Conservation (phyloP, 1,140 invertebrate species). For the Pseudomyrmex sp. region DNA sequence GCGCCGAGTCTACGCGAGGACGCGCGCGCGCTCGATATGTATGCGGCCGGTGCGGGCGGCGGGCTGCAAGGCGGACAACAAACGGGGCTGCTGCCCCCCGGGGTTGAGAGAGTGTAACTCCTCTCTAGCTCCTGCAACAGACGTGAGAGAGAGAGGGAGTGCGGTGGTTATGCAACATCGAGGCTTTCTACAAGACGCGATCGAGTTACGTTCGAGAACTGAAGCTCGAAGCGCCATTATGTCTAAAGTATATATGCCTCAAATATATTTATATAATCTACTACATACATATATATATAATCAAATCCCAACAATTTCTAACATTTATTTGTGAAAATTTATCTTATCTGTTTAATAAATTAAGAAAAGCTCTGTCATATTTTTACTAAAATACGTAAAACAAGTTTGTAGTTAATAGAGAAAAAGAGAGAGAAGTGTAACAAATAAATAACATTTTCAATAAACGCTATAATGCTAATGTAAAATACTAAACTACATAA, state of each 20-base stretch:
- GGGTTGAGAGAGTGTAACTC: conserved; percentile 79
- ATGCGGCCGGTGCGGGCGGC: conserved; percentile 79
- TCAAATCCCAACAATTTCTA: not conserved
- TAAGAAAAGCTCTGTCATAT: not conserved
- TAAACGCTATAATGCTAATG: no score
- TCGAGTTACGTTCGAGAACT: not conserved
- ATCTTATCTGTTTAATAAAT: no score
- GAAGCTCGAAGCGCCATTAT: not conserved
- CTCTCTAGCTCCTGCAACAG: conserved; percentile 79
- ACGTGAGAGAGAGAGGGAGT: not conserved
- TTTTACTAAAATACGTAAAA: not conserved
- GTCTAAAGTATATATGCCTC: not conserved
- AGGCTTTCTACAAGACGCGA: conserved; percentile 7
- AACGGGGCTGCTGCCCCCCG: conserved; percentile 77
- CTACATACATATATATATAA: not conserved
- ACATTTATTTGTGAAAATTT: no score
- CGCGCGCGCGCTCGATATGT: conserved; percentile 81
- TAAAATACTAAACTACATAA: no score
- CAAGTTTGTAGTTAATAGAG: no score
- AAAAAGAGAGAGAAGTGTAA: no score
- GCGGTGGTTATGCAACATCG: conserved; percentile 38
- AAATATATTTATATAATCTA: not conserved
- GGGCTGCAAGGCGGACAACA: conserved; percentile 80
- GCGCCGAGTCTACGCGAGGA: conserved; percentile 78
- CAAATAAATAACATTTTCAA: no score